Base-by-base conservation (phyloP, 2,113 vertebrate genomes). In the Hystrix cristata region DNA sequence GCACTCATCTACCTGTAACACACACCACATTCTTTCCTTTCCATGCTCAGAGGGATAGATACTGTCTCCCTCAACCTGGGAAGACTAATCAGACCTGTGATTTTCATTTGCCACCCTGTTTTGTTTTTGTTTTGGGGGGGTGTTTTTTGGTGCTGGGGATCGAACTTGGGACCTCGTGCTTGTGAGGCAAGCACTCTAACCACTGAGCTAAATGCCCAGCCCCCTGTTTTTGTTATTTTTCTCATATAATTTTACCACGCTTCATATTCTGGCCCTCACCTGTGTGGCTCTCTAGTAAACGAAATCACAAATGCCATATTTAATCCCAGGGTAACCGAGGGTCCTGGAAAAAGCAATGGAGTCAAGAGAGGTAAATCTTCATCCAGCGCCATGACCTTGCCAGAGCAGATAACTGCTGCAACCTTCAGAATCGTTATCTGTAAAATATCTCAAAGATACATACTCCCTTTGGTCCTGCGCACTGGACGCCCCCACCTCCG, bases 161-260 rank as follows among this genome's bases (percentile, higher is more conserved):
- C 38, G 38, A 38, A 38, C 38, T 38, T 2, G 38, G 38, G 38
- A 38, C 38, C 38, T 38, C 38, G 38, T 38, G 38, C 38, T 38
- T 38, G 38, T 38, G 38, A 38, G 38, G 38, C 38, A 38, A 38
- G 38, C 38, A 38, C 38, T 38, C 38, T 38, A 38, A 38, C 38
- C 38, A 38, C 38, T 2, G 38, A 38, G 38, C 38, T 38, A 38
- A 38, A 38, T 38, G 38, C 38, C 38, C 38, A 38, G 38, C 38
- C 38, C 25, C 38, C 38, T 94, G 29, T 31, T 81, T 57, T 76
- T 81, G 14, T 69, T 55, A 53, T 92, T 97, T 78, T 97, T 96
- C 43, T 82, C 12, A 53, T 60, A 55, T 57, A 93, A 82, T 91
- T 46, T 80, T 91, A 81, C 38, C 8, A 34, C 27, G 19, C 9